Evolutionary conservation across 2,797 vertebrate genomes (phyloP).

Genomic region (Enteromius trimaculatus): DNA sequence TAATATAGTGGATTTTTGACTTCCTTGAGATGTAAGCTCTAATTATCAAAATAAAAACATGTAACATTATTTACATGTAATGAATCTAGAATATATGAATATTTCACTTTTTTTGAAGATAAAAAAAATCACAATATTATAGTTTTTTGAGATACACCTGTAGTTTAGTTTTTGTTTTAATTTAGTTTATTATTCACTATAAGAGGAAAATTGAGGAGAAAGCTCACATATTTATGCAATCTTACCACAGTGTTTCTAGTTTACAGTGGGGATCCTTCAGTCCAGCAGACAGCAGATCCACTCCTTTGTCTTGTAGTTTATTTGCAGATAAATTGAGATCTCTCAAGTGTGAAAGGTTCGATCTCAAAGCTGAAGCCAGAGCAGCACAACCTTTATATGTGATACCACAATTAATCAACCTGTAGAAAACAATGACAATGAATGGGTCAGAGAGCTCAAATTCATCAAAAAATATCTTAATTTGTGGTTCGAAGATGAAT

Average conservation of each 20-base stretch:
- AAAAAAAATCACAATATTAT: too few species aligned
- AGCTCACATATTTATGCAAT: not conserved
- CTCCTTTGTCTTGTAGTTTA: constrained; percentile 10
- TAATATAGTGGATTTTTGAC: too few species aligned
- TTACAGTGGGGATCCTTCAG: not conserved
- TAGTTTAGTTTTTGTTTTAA: not conserved
- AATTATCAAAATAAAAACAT: too few species aligned
- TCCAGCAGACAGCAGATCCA: not conserved
- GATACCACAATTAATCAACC: not conserved
- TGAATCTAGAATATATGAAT: too few species aligned
- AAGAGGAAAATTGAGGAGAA: not conserved
- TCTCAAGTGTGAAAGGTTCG: not conserved
- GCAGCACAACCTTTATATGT: constrained; percentile 9
- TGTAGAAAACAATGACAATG: not conserved
- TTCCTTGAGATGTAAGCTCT: too few species aligned
- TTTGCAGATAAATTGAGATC: constrained; percentile 5
- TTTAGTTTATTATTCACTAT: not conserved
- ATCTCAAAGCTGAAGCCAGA: constrained; percentile 7
- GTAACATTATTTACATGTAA: too few species aligned
- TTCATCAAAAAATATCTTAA: too few species aligned
- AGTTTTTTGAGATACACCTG: too few species aligned
- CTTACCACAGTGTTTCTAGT: constrained; percentile 2
- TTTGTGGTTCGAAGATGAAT: too few species aligned
- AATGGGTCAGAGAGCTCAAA: too few species aligned
- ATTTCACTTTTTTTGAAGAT: too few species aligned